Conservation (phyloP, 37 sponge, comb jelly and placozoan species). For the Aphrocallistes beatrix region DNA sequence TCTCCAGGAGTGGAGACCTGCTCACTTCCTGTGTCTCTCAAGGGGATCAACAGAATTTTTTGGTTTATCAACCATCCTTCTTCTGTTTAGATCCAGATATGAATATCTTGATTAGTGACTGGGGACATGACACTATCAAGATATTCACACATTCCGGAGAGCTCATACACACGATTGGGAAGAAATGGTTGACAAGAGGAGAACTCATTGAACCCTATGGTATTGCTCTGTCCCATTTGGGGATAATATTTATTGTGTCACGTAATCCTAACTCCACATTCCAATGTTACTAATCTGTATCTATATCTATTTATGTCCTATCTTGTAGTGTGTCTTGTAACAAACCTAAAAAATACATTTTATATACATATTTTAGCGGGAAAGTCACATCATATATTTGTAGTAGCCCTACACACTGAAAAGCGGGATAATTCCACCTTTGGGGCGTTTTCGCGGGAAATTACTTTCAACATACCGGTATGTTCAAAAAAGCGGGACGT, state of each 20-base stretch:
- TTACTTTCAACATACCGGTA: too few relatives aligned
- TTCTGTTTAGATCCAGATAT: neutral
- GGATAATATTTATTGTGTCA: neutral
- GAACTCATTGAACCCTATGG: neutral
- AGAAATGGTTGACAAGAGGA: neutral
- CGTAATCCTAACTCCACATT: neutral
- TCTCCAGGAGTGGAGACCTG: neutral
- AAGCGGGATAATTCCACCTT: too few relatives aligned
- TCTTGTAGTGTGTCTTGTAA: too few relatives aligned
- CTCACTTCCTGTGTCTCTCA: neutral
- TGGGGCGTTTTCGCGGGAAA: too few relatives aligned
- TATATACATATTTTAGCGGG: too few relatives aligned
- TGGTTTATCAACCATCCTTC: neutral
- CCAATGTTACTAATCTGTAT: neutral
- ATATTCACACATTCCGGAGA: neutral
- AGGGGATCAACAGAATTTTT: neutral
- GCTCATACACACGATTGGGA: neutral
- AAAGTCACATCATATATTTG: too few relatives aligned
- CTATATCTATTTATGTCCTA: neutral
- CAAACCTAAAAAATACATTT: too few relatives aligned
- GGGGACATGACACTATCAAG: neutral
- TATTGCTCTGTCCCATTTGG: neutral
- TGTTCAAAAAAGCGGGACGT: too few relatives aligned
- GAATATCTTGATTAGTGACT: neutral
- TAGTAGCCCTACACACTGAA: too few relatives aligned